Percentiles rank a stretch among this genome's conserved stretches.
phyloP scores from a whole-genome alignment of 1,140 invertebrate species.

The Drosophila insularis region DNA sequence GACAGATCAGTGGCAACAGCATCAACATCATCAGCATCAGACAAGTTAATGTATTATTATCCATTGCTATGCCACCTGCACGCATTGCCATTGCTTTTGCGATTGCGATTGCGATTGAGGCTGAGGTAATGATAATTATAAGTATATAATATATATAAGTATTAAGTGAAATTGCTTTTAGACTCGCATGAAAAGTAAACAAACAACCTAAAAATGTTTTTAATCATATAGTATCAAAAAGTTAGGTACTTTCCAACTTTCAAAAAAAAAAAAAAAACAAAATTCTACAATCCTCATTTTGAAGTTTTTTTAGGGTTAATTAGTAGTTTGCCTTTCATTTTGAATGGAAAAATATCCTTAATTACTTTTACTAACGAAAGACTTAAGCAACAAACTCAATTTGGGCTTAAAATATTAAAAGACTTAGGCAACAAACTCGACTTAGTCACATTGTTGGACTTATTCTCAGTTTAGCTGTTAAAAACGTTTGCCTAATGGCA shows the following conservation, averaged over 20 bases:
- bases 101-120: neutral
- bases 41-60: constrained; percentile 21
- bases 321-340: too few species aligned
- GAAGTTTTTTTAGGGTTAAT: too few species aligned
- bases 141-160: neutral
- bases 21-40: constrained; percentile 19
- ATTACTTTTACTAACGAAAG: constrained; percentile 31
- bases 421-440: constrained; percentile 48
- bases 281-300: too few species aligned
- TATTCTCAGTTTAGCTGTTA: constrained; percentile 18
- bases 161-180: neutral
- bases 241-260: too few species aligned
- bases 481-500: constrained; percentile 39
- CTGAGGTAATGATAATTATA: constrained; percentile 25
- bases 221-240: too few species aligned
- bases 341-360: neutral
- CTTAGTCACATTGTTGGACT: constrained; percentile 6
- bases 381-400: constrained; percentile 31
- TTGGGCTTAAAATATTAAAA: constrained; percentile 27
- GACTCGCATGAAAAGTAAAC: neutral
- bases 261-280: too few species aligned
- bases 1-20: constrained; percentile 27
- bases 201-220: neutral
- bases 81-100: constrained; percentile 18
- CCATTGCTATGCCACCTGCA: constrained; percentile 15